Conservation (phyloP, 2,113 vertebrate species). For the Mola mola region DNA sequence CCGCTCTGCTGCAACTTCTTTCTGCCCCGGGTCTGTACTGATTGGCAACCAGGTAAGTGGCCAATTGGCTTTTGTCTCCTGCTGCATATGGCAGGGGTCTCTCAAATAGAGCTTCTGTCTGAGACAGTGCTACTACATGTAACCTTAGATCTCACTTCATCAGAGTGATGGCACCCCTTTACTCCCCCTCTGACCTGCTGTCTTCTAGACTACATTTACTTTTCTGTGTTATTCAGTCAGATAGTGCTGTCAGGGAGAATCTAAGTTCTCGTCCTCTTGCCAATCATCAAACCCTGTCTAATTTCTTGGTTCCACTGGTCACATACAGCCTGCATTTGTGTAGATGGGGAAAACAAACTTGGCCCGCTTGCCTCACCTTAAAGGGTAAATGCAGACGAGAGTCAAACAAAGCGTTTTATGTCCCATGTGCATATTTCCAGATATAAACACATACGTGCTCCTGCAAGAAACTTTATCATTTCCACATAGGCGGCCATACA, state of each 20-base stretch:
- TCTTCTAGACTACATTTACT: constrained; percentile 32
- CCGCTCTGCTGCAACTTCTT: constrained; percentile 21
- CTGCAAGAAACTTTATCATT: constrained; percentile 92
- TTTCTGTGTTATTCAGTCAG: constrained; percentile 53
- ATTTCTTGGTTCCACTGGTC: constrained; percentile 68
- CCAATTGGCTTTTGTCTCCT: constrained; percentile 71
- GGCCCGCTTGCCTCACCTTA: constrained; percentile 68
- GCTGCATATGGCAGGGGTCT: constrained; percentile 57
- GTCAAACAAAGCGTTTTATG: constrained; percentile 88
- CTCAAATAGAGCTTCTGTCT: constrained; percentile 53
- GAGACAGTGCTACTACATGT: constrained; percentile 35
- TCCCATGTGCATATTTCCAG: constrained; percentile 88
- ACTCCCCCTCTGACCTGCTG: constrained; percentile 36
- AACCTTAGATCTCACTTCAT: constrained; percentile 81
- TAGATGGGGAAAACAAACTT: constrained; percentile 34
- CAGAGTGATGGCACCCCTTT: constrained; percentile 55
- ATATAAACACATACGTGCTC: constrained; percentile 92
- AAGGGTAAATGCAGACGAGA: constrained; percentile 82
- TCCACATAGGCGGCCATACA: constrained; percentile 87
- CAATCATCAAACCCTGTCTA: constrained; percentile 69
- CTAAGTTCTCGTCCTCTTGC: constrained; percentile 51
- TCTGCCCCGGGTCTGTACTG: constrained; percentile 58
- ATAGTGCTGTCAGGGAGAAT: constrained; percentile 53
- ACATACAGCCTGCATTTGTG: constrained; percentile 68
- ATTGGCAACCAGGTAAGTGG: constrained; percentile 67